Evolutionary conservation across 1,140 invertebrate genomes (phyloP).

Genomic region (Drosophila kikkawai): DNA sequence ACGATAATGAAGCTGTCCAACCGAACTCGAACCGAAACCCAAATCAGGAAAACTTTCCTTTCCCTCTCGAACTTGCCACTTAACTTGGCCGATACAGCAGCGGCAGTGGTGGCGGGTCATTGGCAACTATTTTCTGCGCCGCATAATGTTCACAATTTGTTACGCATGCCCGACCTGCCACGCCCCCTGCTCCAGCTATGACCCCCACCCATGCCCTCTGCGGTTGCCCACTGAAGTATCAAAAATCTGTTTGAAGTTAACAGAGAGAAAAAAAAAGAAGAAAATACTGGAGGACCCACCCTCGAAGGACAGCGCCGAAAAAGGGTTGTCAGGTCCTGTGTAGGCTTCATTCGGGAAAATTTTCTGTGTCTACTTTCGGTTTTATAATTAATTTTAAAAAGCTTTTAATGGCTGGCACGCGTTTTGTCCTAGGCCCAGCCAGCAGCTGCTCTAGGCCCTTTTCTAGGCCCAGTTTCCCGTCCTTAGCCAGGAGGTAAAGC

Average conservation of each 20-base stretch:
- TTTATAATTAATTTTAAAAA: constrained; percentile 83
- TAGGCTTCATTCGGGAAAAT: constrained; percentile 59
- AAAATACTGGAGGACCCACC: not conserved
- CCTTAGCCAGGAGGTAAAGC: not conserved
- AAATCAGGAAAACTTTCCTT: constrained; percentile 53
- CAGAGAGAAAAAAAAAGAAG: not conserved
- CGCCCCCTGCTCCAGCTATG: constrained; percentile 6
- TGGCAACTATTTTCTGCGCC: constrained; percentile 53
- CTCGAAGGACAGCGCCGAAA: constrained; percentile 26
- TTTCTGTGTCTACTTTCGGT: constrained; percentile 70
- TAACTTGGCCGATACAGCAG: constrained; percentile 11
- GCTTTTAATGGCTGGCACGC: constrained; percentile 79
- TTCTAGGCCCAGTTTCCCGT: not conserved
- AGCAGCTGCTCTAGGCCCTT: not conserved
- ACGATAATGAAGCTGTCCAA: constrained; percentile 51
- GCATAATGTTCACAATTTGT: constrained; percentile 63
- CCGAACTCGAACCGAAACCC: constrained; percentile 26
- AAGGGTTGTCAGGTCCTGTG: constrained; percentile 69
- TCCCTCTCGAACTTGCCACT: constrained; percentile 50
- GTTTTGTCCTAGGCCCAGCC: constrained; percentile 15
- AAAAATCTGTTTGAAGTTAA: constrained; percentile 67
- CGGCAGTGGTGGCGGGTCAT: not conserved
- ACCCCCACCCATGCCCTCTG: constrained; percentile 9
- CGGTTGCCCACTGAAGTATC: constrained; percentile 63
- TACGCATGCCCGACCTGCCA: constrained; percentile 59